Conservation (phyloP, 2,888 invertebrate genomes). For the Cephus sareptanus region DNA sequence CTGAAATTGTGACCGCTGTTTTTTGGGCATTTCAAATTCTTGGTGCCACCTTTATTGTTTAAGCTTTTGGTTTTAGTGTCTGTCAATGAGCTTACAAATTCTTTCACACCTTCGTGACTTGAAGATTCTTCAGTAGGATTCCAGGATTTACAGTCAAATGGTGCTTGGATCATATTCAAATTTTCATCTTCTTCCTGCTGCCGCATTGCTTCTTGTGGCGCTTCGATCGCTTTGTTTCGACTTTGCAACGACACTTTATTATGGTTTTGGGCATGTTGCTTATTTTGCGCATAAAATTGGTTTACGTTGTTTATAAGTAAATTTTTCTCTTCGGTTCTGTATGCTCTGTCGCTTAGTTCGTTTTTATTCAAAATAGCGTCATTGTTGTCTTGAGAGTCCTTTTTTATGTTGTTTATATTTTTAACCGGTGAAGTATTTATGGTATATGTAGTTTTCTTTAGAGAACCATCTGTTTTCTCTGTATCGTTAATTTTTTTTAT, state of each 20-base stretch:
- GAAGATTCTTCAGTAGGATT: slow-evolving; percentile 18
- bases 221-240: slow-evolving; percentile 22
- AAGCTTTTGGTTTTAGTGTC: neutral
- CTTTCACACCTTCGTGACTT: slow-evolving; percentile 32
- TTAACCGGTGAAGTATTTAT: neutral
- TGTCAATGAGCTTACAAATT: slow-evolving; percentile 12
- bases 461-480: neutral
- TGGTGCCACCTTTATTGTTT: neutral
- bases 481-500: neutral
- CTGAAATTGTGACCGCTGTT: no score
- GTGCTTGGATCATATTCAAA: neutral
- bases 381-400: neutral
- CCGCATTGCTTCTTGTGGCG: slow-evolving; percentile 16
- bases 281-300: slow-evolving; percentile 19
- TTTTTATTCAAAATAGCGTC: neutral
- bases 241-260: slow-evolving; percentile 21
- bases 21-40: neutral
- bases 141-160: neutral
- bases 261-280: slow-evolving; percentile 23
- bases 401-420: neutral
- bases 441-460: neutral
- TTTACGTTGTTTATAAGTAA: slow-evolving; percentile 13
- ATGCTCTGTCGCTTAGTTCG: neutral
- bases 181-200: slow-evolving; percentile 9
- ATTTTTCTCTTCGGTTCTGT: neutral